Evolutionary conservation across 1,140 invertebrate genomes (phyloP).

Genomic region (Sinella curviseta): DNA sequence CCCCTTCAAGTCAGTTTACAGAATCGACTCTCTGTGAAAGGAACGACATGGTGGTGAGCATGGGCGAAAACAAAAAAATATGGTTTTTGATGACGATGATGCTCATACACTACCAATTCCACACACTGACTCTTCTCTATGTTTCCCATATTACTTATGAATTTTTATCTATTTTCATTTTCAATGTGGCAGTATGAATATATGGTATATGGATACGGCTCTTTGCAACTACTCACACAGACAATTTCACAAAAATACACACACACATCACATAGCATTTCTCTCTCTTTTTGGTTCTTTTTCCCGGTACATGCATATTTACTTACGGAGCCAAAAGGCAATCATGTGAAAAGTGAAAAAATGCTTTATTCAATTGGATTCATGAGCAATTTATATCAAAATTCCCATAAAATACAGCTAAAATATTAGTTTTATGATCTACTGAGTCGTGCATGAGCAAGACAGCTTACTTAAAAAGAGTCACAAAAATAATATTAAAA

Average conservation of each 20-base stretch:
- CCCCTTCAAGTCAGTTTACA: neutral
- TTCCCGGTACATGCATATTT: constrained; percentile 19
- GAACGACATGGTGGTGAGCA: neutral
- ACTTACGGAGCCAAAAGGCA: constrained; percentile 11
- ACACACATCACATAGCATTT: too few species aligned
- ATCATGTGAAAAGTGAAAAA: constrained; percentile 18
- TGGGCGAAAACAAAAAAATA: neutral
- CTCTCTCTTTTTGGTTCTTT: too few species aligned
- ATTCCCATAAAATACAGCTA: constrained; percentile 15
- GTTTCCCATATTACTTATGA: neutral
- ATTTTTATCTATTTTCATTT: too few species aligned
- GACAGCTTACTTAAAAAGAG: constrained; percentile 13
- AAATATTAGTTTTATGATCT: constrained; percentile 23
- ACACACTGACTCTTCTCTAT: neutral
- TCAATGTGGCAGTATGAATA: too few species aligned
- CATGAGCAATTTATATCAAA: constrained; percentile 17
- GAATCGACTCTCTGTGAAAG: neutral
- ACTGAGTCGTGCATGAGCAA: neutral
- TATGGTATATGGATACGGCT: too few species aligned
- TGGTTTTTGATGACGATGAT: neutral
- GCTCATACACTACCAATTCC: neutral
- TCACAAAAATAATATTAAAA: constrained; percentile 10
- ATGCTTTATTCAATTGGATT: constrained; percentile 18
- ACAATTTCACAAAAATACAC: too few species aligned
- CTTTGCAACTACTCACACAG: too few species aligned